Evolutionary conservation across 1,140 invertebrate species (phyloP).

Genomic region (Pseudomyrmex dendroicus): DNA sequence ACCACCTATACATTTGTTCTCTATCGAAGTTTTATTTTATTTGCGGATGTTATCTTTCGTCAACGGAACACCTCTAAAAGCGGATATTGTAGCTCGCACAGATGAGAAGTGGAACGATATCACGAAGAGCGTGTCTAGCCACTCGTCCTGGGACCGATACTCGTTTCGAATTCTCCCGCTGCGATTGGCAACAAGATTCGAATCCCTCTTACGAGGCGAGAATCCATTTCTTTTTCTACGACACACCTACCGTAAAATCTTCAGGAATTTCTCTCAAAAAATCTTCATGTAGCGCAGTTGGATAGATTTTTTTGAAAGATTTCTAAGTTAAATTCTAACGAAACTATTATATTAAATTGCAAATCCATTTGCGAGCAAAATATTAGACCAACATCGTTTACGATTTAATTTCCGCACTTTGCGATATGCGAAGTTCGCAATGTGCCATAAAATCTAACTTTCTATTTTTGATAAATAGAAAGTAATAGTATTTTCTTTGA

Average conservation of each 20-base stretch:
- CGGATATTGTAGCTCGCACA: constrained; percentile 41
- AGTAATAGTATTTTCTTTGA: neutral
- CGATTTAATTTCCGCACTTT: constrained; percentile 7
- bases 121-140: constrained; percentile 57
- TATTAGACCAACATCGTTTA: constrained; percentile 21
- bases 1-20: neutral
- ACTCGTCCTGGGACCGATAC: constrained; percentile 70
- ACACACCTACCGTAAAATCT: constrained; percentile 53
- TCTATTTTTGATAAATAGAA: neutral
- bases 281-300: constrained; percentile 15
- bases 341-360: neutral
- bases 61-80: constrained; percentile 13
- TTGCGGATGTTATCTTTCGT: neutral
- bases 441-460: neutral
- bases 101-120: constrained; percentile 66
- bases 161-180: constrained; percentile 68
- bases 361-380: constrained; percentile 14
- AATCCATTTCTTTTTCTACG: constrained; percentile 52
- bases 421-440: constrained; percentile 12
- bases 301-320: constrained; percentile 45
- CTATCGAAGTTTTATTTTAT: neutral
- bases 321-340: constrained; percentile 51
- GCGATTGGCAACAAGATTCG: constrained; percentile 72
- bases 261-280: constrained; percentile 58
- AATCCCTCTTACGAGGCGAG: constrained; percentile 70